Base-by-base conservation (phyloP, 2,113 vertebrate species). In the Tamias sibiricus region DNA sequence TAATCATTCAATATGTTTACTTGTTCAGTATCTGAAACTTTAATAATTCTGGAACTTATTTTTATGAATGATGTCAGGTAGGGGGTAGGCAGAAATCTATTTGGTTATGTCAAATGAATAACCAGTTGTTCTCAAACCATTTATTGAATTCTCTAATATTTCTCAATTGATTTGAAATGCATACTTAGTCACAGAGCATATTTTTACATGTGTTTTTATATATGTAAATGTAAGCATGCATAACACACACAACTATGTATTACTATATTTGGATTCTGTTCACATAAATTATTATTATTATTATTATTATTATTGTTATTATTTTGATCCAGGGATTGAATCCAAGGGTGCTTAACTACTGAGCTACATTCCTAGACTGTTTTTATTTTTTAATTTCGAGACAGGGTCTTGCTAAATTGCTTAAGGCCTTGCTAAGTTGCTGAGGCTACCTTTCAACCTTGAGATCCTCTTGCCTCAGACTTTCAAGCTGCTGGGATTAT, bases 1-100 rank as follows among this genome's bases (percentile, higher is more conserved):
- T 82, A 79, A 68, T 81, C 75, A 71, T 75, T 90, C 83, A 66
- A 82, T 86, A 68, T 79, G 54, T 91, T 95, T n/a, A 52, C 69
- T 85, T 72, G 26, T 90, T 96, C 40, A 37, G 6, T 57, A 35
- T 52, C 75, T 74, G 84, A 44, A 8, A 84, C 57, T 91, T 80
- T 47, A 74, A 32, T 88, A 72, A 68, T 95, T 83, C 88, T 91
- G 32, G 14, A 90, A 86, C 32, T 77, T 71, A 52, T 44, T 95
- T 89, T 95, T 76, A 19, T 86, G 59, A 91, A 75, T 64, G 77
- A 75, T 37, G 26, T 52, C 69, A 30, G 32, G n/a, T 82, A 81
- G 37, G 26, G 66, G 71, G 52, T 59, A 81, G 64, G 20, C 79
- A 66, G 81, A 14, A 89, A 6, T 83, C 64, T 91, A 42, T 42